These are phyloP conservation scores for Arctopsyche grandis DNA, from an alignment of 1,140 invertebrate genomes.

Conservation along the genomic window DNA sequence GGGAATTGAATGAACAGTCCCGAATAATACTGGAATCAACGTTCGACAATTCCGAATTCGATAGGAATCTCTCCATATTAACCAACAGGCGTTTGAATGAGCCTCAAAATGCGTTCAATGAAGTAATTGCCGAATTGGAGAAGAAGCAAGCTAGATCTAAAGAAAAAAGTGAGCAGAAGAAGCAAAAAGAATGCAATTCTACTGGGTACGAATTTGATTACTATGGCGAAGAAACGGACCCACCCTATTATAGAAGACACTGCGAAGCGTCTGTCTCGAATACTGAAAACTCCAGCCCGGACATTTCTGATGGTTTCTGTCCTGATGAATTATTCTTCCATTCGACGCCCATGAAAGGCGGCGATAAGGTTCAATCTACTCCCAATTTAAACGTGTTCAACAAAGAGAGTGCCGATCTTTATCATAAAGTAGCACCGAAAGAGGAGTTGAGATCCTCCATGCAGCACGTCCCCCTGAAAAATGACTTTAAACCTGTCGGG, in stretches of 20 bases:
- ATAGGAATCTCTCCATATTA: conserved; percentile 67
- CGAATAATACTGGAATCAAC: conserved; percentile 59
- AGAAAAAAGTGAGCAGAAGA: conserved; percentile 18
- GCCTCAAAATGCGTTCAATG: conserved; percentile 63
- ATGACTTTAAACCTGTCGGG: conserved; percentile 63
- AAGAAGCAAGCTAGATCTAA: conserved; percentile 54
- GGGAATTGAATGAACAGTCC: conserved; percentile 60
- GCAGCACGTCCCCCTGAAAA: conserved; percentile 65
- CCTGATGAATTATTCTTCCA: conserved; percentile 56
- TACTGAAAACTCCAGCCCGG: conserved; percentile 48
- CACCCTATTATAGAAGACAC: conserved; percentile 53
- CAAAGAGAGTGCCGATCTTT: conserved; percentile 54
- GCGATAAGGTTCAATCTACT: conserved; percentile 69
- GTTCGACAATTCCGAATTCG: conserved; percentile 63
- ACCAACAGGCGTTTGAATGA: conserved; percentile 60
- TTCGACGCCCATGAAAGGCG: conserved; percentile 60
- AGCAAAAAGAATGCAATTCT: conserved; percentile 57
- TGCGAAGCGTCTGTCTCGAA: conserved; percentile 39
- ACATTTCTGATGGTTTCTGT: conserved; percentile 45
- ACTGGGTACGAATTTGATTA: conserved; percentile 58
- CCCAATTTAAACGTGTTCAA: conserved; percentile 70
- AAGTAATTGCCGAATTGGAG: conserved; percentile 63
- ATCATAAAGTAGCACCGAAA: conserved; percentile 56
- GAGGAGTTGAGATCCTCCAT: conserved; percentile 67
- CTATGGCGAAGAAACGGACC: conserved; percentile 58